Percentiles rank a stretch among this genome's conserved stretches.
Conservation (phyloP, 1,140 invertebrate genomes). For the Drosophila auraria region DNA sequence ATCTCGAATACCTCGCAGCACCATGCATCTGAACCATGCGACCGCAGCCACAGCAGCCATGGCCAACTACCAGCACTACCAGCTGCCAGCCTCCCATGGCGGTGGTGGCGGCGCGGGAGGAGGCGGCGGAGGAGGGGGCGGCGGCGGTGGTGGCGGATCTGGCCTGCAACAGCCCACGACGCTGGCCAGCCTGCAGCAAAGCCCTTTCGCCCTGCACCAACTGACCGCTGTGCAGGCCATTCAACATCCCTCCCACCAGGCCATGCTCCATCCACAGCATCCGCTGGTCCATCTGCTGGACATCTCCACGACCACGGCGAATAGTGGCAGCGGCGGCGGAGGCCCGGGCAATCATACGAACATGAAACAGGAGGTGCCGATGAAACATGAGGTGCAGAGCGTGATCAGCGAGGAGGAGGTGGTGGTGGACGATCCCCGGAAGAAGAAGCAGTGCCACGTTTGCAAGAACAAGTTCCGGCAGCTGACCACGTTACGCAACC, state of each 20-base stretch:
- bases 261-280: conserved; percentile 82
- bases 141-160: conserved; percentile 40
- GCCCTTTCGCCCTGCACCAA: conserved; percentile 77
- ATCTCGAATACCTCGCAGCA: conserved; percentile 76
- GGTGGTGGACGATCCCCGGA: conserved; percentile 79
- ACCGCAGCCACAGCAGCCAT: conserved; percentile 80
- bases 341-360: conserved; percentile 65
- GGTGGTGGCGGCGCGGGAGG: conserved; percentile 49
- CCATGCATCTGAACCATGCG: conserved; percentile 83
- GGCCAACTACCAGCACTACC: conserved; percentile 83
- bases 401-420: conserved; percentile 76
- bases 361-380: conserved; percentile 54
- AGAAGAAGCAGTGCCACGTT: conserved; percentile 84
- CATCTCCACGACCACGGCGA: conserved; percentile 77
- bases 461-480: conserved; percentile 85
- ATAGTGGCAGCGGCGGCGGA: conserved; percentile 65
- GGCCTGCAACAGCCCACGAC: conserved; percentile 73
- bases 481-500: conserved; percentile 84
- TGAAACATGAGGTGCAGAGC: conserved; percentile 79
- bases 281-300: conserved; percentile 80
- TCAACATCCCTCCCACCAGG: conserved; percentile 83
- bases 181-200: conserved; percentile 72
- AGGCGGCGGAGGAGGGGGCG: conserved; percentile 13
- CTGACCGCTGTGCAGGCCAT: conserved; percentile 82
- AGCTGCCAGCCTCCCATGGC: conserved; percentile 68